Evolutionary conservation across 2,888 invertebrate genomes (phyloP).

Genomic region (Tipula helvola): DNA sequence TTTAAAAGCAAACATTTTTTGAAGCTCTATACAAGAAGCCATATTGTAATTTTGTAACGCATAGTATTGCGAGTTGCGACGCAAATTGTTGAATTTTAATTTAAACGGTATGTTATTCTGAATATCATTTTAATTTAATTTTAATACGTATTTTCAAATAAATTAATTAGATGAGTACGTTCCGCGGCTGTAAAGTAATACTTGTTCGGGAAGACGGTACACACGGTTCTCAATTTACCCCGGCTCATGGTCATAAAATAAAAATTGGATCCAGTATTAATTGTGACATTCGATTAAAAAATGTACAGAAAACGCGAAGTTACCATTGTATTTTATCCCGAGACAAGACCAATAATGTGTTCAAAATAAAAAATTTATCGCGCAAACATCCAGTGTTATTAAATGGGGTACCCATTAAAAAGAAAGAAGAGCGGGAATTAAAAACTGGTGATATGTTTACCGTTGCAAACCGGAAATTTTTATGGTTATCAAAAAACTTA

Average conservation of each 20-base stretch:
- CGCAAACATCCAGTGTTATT: neutral
- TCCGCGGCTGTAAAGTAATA: neutral
- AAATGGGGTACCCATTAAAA: neutral
- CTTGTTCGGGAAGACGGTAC: neutral
- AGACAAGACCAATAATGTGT: neutral
- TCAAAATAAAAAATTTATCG: neutral
- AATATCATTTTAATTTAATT: neutral
- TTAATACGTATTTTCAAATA: neutral
- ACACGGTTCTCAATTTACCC: neutral
- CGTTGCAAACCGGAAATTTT: neutral
- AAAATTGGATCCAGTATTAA: neutral
- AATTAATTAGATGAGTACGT: neutral
- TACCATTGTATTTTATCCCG: neutral
- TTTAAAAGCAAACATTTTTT: neutral
- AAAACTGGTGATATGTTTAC: neutral
- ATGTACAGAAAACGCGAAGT: neutral
- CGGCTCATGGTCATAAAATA: neutral
- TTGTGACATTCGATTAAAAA: neutral
- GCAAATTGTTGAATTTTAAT: neutral
- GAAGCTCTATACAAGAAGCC: neutral
- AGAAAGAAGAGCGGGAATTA: neutral
- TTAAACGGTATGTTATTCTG: neutral
- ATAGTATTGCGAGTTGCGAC: neutral
- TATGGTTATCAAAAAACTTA: neutral
- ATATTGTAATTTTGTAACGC: neutral